These are phyloP conservation scores for Ophion slaviceki DNA, from an alignment of 2,888 invertebrate species.

Conservation along the genomic window DNA sequence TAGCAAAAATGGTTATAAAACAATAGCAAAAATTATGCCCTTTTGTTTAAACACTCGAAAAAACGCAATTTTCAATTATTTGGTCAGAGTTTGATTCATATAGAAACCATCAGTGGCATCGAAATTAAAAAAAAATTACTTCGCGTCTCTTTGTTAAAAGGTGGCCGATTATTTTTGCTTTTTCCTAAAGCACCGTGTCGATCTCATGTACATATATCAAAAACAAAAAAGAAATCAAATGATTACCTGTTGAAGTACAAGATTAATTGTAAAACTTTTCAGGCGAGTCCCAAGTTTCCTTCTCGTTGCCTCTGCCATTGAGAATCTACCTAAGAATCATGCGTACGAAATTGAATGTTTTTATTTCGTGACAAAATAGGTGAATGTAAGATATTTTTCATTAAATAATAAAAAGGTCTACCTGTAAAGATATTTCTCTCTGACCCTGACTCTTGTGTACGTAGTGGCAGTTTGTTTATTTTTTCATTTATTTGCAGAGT, in stretches of 20 bases:
- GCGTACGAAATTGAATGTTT: background rate
- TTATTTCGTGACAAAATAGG: background rate
- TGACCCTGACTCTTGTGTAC: constrained; percentile 20
- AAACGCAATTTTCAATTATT: no score
- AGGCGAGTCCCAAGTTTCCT: constrained; percentile 84
- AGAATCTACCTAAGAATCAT: constrained; percentile 79
- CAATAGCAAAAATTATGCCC: no score
- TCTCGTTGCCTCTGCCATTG: constrained; percentile 84
- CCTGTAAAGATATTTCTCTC: constrained; percentile 42
- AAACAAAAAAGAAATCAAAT: background rate
- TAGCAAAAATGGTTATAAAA: no score
- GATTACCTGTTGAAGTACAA: constrained; percentile 83
- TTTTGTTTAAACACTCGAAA: no score
- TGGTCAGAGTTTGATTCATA: no score
- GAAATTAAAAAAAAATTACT: no score
- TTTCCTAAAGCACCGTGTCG: no score
- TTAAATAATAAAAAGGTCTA: background rate
- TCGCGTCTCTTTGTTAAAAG: no score
- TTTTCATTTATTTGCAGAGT: background rate
- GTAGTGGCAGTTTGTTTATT: background rate
- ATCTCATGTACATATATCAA: background rate
- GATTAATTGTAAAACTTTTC: constrained; percentile 85
- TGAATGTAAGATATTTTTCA: background rate
- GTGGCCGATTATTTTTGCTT: no score
- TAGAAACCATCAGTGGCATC: no score